These are phyloP conservation scores for Platygyra sinensis DNA, from an alignment of 64 coral and sea anemone genomes.

Conservation along the genomic window DNA sequence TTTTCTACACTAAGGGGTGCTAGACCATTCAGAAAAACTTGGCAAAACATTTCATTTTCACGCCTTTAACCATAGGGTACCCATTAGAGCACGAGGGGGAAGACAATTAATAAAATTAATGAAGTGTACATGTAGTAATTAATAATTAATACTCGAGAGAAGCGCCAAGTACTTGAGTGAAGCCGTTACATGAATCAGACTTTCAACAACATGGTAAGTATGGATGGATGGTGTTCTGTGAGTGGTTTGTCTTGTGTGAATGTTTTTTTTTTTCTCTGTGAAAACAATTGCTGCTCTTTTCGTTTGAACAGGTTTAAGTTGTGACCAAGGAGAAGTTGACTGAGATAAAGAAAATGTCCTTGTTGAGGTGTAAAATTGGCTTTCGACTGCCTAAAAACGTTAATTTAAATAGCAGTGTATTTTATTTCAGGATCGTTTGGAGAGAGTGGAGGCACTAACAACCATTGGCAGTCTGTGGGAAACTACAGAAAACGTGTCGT, in stretches of 20 bases:
- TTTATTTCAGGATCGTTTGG: not conserved
- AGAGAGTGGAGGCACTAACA: not conserved
- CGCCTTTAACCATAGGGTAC: too few species aligned
- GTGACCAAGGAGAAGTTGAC: not conserved
- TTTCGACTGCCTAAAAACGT: not conserved
- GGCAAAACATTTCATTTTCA: too few species aligned
- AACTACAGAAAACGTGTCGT: too few species aligned
- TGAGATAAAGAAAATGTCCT: not conserved
- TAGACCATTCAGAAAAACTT: too few species aligned
- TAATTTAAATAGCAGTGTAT: slow-evolving; percentile 7
- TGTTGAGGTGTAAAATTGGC: slow-evolving; percentile 2
- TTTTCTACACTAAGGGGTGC: too few species aligned
- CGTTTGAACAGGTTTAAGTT: not conserved
- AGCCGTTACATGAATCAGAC: not conserved
- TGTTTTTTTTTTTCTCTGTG: not conserved
- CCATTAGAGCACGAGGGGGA: not conserved
- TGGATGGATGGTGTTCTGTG: too few species aligned
- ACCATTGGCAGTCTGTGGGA: not conserved
- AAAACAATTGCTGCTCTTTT: slow-evolving; percentile 40
- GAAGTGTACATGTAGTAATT: not conserved
- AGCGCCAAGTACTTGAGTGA: not conserved
- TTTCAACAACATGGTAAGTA: not conserved
- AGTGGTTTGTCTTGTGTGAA: not conserved
- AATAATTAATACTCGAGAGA: not conserved
- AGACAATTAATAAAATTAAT: not conserved